Conservation (phyloP, 2,113 vertebrate genomes). For the Apaloderma vittatum region DNA sequence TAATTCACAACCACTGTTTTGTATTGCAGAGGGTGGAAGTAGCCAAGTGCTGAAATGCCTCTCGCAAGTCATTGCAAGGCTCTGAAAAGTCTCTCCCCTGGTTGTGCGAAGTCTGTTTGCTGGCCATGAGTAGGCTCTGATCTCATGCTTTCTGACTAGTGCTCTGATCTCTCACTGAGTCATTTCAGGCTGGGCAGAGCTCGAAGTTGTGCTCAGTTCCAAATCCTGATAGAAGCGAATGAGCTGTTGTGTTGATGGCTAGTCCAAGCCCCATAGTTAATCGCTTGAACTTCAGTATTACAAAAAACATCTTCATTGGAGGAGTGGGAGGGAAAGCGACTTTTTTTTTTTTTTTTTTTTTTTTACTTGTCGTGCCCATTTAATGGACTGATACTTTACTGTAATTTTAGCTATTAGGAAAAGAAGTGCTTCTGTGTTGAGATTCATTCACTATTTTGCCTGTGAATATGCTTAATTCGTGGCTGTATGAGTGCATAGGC, state of each 20-base stretch:
- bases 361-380: neutral
- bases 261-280: neutral
- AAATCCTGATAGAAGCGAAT: constrained; percentile 8
- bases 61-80: neutral
- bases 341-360: neutral
- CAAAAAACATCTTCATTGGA: neutral
- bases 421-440: neutral
- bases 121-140: neutral
- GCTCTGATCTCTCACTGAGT: constrained; percentile 2
- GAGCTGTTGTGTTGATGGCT: neutral
- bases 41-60: neutral
- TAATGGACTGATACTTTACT: neutral
- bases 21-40: neutral
- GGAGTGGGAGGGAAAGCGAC: neutral
- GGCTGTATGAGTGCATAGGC: neutral
- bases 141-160: neutral
- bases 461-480: neutral
- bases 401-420: neutral
- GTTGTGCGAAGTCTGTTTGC: neutral
- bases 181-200: constrained; percentile 44
- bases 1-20: neutral
- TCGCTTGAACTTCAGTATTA: constrained; percentile 61
- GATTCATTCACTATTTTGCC: neutral
- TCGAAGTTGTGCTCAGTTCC: neutral
- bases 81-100: neutral